A percentile compares a stretch with the other conserved stretches of the same genome.
These are phyloP conservation scores for Lonchura striata DNA, from an alignment of 2,113 vertebrate genomes.

Conservation along the genomic window DNA sequence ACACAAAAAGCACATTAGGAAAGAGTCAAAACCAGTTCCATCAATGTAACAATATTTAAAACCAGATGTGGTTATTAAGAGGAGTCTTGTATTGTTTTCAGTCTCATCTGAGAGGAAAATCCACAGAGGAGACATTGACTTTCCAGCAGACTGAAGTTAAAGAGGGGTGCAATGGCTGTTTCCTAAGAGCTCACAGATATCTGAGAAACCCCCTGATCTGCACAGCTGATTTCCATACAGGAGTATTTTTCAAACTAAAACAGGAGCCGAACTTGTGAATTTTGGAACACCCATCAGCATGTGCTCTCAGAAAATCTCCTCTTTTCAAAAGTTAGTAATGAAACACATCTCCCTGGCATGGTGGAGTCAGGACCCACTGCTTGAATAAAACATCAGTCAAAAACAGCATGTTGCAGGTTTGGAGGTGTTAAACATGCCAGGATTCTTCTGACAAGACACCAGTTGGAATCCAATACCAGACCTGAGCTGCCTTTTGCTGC, in stretches of 20 bases:
- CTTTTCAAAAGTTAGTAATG: not conserved
- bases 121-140: not conserved
- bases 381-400: not conserved
- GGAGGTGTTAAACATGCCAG: not conserved
- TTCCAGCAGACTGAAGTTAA: not conserved
- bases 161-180: not conserved
- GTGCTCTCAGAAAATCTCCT: not conserved
- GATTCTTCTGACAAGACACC: not conserved
- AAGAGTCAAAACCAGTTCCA: not conserved
- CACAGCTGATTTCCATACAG: not conserved
- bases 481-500: not conserved
- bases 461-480: not conserved
- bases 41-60: accelerated
- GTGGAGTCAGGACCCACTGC: not conserved
- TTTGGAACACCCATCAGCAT: not conserved
- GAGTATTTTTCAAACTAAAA: accelerated
- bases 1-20: accelerated
- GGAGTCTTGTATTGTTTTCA: not conserved
- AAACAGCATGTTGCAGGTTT: not conserved
- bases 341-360: accelerated
- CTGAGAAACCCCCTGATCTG: not conserved
- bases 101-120: not conserved
- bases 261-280: not conserved
- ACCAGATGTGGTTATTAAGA: not conserved
- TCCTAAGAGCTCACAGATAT: not conserved